These are phyloP conservation scores for Coelopa frigida DNA, from an alignment of 1,140 invertebrate genomes.

Conservation along the genomic window DNA sequence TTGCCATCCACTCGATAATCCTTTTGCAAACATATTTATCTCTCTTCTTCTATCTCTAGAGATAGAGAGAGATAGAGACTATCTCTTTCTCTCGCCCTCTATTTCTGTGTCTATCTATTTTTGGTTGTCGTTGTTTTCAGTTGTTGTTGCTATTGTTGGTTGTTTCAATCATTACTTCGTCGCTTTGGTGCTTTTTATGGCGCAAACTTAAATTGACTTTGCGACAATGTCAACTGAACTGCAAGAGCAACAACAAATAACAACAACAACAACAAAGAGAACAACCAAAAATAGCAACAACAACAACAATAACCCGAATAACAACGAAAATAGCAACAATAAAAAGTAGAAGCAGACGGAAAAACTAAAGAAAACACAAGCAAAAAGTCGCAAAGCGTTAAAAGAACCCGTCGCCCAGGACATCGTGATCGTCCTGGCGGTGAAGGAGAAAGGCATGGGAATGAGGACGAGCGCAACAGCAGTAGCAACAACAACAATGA, in stretches of 20 bases:
- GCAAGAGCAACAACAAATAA: slow-evolving; percentile 1
- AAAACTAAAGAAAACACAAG: neutral
- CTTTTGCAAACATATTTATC: neutral
- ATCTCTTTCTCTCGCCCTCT: too few relatives aligned
- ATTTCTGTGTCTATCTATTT: too few relatives aligned
- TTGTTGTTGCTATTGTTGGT: too few relatives aligned
- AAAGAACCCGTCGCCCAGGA: too few relatives aligned
- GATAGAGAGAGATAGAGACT: too few relatives aligned
- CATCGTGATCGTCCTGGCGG: too few relatives aligned
- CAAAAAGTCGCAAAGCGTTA: neutral
- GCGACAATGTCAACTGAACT: slow-evolving; percentile 26
- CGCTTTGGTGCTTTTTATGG: slow-evolving; percentile 2
- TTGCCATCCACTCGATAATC: neutral
- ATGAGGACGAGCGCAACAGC: neutral
- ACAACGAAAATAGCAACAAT: slow-evolving; percentile 14
- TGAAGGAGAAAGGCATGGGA: slow-evolving; percentile 9
- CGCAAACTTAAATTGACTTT: slow-evolving; percentile 26
- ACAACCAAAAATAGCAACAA: neutral
- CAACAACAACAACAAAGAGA: slow-evolving; percentile 12
- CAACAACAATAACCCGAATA: slow-evolving; percentile 1
- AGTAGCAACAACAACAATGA: too few relatives aligned
- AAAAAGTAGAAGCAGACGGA: slow-evolving; percentile 18
- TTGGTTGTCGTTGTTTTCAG: too few relatives aligned
- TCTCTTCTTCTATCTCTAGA: too few relatives aligned
- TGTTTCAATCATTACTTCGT: neutral